Conservation (phyloP, 2,113 vertebrate species). For the Eretmochelys imbricata region DNA sequence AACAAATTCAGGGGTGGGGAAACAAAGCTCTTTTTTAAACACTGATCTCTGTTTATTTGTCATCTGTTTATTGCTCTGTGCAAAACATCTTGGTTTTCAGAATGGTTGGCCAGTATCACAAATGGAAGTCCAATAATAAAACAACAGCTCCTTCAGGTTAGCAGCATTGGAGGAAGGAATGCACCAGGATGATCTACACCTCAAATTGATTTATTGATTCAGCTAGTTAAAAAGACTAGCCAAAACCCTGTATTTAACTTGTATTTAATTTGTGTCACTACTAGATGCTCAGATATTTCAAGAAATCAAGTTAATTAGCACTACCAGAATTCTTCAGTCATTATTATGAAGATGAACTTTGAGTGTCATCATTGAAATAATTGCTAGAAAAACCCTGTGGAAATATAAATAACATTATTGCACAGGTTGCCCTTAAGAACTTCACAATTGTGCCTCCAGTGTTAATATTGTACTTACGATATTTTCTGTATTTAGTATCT, state of each 20-base stretch:
- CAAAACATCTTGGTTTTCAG: constrained; percentile 62
- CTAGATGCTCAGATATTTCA: constrained; percentile 34
- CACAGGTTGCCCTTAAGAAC: neutral
- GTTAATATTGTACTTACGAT: fast-evolving
- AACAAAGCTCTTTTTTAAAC: constrained; percentile 46
- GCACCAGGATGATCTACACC: constrained; percentile 36
- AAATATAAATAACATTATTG: neutral
- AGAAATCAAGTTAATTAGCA: constrained; percentile 48
- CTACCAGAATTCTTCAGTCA: constrained; percentile 13
- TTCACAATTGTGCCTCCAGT: neutral
- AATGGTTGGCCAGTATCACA: constrained; percentile 51
- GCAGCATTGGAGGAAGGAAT: constrained; percentile 38
- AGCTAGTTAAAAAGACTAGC: constrained; percentile 59
- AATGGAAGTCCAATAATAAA: constrained; percentile 61
- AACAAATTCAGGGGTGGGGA: neutral
- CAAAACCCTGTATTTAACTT: constrained; percentile 49
- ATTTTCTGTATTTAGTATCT: neutral
- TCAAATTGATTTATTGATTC: constrained; percentile 72
- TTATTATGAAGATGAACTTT: constrained; percentile 33
- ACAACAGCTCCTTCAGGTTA: constrained; percentile 39
- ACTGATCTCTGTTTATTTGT: constrained; percentile 63
- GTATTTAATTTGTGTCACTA: constrained; percentile 65
- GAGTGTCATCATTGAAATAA: neutral
- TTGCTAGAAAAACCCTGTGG: neutral
- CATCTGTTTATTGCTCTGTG: constrained; percentile 70